phyloP scores from a whole-genome alignment of 2,113 vertebrate genomes.

The Actinemys pallida region DNA sequence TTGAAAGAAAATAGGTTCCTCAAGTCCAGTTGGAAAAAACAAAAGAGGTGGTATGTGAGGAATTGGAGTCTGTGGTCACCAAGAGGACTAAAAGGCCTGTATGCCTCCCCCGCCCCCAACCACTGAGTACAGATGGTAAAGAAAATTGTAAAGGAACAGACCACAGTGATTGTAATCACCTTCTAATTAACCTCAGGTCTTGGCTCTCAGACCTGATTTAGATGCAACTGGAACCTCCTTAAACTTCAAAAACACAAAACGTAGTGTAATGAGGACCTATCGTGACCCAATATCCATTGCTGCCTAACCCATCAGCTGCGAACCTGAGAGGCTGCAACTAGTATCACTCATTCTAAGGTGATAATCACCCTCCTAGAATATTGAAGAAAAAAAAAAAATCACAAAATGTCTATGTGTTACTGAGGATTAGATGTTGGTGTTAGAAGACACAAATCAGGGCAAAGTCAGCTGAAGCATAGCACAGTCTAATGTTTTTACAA shows the following conservation, averaged over 20 bases:
- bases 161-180: background rate
- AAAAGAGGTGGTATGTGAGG: background rate
- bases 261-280: background rate
- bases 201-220: background rate
- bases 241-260: background rate
- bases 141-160: background rate
- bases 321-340: background rate
- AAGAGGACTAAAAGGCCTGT: background rate
- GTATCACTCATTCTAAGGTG: background rate
- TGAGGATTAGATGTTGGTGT: background rate
- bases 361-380: background rate
- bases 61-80: background rate
- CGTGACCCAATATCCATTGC: background rate
- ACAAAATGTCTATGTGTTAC: background rate
- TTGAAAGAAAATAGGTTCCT: background rate
- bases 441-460: conserved; percentile 3
- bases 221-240: background rate
- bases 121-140: background rate
- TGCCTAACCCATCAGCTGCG: background rate
- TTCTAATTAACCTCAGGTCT: background rate
- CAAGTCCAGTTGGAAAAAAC: no score
- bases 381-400: background rate
- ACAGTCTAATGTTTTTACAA: background rate
- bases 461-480: background rate
- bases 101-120: background rate